Conservation (phyloP, 2,888 invertebrate species). For the Eupithecia dodoneata region DNA sequence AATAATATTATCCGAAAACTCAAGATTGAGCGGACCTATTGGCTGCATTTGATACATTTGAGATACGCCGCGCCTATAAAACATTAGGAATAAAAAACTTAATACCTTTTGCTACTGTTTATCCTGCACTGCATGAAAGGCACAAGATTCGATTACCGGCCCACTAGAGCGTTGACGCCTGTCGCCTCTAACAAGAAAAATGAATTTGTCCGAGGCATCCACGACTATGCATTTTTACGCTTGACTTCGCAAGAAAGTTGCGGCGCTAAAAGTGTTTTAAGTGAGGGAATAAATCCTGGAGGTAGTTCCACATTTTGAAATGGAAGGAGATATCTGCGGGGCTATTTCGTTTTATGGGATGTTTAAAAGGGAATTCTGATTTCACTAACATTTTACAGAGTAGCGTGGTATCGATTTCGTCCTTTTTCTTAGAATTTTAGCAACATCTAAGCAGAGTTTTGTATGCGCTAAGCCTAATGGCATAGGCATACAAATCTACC, state of each 20-base stretch:
- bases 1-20: not conserved
- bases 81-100: too few species aligned
- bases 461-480: not conserved
- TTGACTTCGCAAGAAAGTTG: slow-evolving; percentile 34
- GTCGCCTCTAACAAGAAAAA: slow-evolving; percentile 64
- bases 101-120: not conserved
- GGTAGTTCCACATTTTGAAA: slow-evolving; percentile 10
- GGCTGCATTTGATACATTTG: not conserved
- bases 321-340: not conserved
- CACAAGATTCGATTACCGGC: slow-evolving; percentile 60
- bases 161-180: slow-evolving; percentile 53
- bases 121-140: slow-evolving; percentile 12
- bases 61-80: too few species aligned
- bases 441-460: not conserved
- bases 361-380: not conserved
- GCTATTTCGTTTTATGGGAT: slow-evolving; percentile 7
- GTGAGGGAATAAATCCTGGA: slow-evolving; percentile 12
- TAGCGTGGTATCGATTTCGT: not conserved
- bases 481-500: too few species aligned
- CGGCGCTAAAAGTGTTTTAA: slow-evolving; percentile 29
- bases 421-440: not conserved
- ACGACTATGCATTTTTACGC: slow-evolving; percentile 47
- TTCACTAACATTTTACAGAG: not conserved
- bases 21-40: not conserved
- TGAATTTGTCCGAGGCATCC: slow-evolving; percentile 60